These are phyloP conservation scores for Tyrannus savana DNA, from an alignment of 2,113 vertebrate species.

Conservation along the genomic window DNA sequence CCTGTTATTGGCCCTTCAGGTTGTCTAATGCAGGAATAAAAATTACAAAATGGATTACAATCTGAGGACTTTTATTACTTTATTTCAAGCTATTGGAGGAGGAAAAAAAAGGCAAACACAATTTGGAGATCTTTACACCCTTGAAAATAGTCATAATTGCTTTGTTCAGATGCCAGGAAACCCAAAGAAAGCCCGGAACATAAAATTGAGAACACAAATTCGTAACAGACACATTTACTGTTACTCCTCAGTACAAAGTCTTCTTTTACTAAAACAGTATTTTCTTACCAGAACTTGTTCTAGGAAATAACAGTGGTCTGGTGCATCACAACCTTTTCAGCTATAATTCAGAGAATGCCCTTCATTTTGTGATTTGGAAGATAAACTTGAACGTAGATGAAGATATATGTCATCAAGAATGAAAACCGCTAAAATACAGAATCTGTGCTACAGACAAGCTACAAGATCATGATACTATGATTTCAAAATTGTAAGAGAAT, in stretches of 20 bases:
- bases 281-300: background rate
- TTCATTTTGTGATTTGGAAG: background rate
- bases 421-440: background rate
- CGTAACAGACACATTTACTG: background rate
- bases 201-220: background rate
- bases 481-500: background rate
- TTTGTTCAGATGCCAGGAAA: slow-evolving; percentile 25
- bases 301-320: background rate
- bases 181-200: background rate
- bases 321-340: background rate
- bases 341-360: background rate
- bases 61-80: background rate
- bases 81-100: background rate
- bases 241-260: background rate
- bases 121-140: background rate
- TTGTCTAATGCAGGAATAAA: background rate
- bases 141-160: background rate
- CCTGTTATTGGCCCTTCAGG: background rate
- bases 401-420: background rate
- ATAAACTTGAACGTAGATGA: background rate
- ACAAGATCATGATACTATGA: background rate
- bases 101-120: background rate
- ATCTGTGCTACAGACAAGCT: background rate
- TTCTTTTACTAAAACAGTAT: background rate
- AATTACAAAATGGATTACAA: background rate